Base-by-base conservation (phyloP, 2,113 vertebrate genomes). In the Merops nubicus region DNA sequence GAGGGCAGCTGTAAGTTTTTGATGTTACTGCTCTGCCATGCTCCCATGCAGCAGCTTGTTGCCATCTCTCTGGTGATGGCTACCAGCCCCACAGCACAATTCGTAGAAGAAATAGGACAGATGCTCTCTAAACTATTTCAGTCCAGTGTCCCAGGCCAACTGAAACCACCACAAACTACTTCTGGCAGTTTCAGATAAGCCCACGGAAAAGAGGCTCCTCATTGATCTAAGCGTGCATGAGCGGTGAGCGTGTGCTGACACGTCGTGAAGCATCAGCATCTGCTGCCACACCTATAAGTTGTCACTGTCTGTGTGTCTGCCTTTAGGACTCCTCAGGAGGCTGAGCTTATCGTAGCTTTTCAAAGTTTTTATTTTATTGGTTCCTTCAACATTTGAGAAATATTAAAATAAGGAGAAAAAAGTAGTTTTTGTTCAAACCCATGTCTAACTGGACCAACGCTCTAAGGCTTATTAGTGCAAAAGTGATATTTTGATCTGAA, bases 401-500 rank as follows among this genome's bases (percentile, higher is more conserved):
- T 43, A 36, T 2, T 77, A 59, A 42, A 80, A 80, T 57, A 51
- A 53, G 45, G 29, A 78, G 2, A 42, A 81, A 53, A 57, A 59
- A 12, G 11, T 8, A 21, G 11, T 12, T 53, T 84, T 95, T 91
- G n/a, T 22, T 68, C n/a, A 80, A 78, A 60, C 20, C 9, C 0
- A 0, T 69, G 20, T 56, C 12, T 76, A 78, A 57, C n/a, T 65
- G n/a, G 57, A 65, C 19, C 28, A 40, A n/a, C 0, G 0, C 45
- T 51, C 11, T 42, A 34, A 50, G 33, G 29, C 15, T 60, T 60
- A 33, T 21, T 69, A 33, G 38, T 74, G 33, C 28, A 63, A 63
- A 65, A 36, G 23, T 4, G 3, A 34, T 81, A 34, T 78, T 88
- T 87, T 82, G 45, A 25, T 60, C 26, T 76, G 15, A 70, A 88